A percentile compares a stretch with the other conserved stretches of the same genome.
phyloP scores from a whole-genome alignment of 1,140 invertebrate species.

The Camponotus floridanus region DNA sequence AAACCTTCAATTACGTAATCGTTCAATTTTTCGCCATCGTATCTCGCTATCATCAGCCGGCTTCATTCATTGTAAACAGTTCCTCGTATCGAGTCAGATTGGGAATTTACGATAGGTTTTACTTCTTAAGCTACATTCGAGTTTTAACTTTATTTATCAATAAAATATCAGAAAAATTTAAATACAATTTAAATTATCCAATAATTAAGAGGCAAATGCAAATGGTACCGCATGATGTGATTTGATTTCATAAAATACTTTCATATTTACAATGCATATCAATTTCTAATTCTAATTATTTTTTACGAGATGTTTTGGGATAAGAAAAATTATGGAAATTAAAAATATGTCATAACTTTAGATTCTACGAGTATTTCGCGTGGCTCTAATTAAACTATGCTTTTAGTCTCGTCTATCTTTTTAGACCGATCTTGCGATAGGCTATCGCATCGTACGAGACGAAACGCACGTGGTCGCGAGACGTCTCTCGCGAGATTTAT shows the following conservation, averaged over 20 bases:
- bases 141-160: background rate
- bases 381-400: background rate
- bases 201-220: too few species aligned
- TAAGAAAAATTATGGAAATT: background rate
- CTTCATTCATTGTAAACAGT: constrained; percentile 33
- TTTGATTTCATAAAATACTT: too few species aligned
- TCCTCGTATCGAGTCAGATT: constrained; percentile 29
- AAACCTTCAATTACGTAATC: constrained; percentile 44
- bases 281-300: background rate
- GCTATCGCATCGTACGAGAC: constrained; percentile 38
- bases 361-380: background rate
- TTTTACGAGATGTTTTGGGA: background rate
- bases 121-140: background rate
- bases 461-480: constrained; percentile 45
- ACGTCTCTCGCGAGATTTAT: constrained; percentile 65
- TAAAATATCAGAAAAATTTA: too few species aligned
- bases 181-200: too few species aligned
- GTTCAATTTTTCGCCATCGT: constrained; percentile 46
- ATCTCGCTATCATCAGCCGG: constrained; percentile 33
- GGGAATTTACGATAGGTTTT: background rate
- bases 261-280: background rate
- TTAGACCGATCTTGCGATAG: constrained; percentile 22
- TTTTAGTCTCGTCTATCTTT: background rate
- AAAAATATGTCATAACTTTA: background rate
- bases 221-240: too few species aligned